A percentile compares a stretch with the other conserved stretches of the same genome.
Evolutionary conservation across 2,113 vertebrate species (phyloP).

Genomic region (Chamaetylas fuelleborni): DNA sequence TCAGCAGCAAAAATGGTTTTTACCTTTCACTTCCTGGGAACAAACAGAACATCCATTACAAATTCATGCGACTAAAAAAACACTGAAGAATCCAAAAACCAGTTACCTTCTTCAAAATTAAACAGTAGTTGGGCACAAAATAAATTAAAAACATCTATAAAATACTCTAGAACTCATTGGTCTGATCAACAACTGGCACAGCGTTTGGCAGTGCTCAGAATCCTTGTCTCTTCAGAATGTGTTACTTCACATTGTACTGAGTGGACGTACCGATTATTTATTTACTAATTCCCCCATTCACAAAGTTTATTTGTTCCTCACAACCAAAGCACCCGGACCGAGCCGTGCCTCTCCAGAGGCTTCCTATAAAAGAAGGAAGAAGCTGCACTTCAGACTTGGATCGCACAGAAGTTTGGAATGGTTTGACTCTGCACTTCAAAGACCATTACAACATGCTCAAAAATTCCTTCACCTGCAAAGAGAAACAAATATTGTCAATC

Average conservation of each 20-base stretch:
- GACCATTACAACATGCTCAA: slow-evolving; percentile 72
- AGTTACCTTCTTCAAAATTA: not conserved
- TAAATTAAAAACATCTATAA: not conserved
- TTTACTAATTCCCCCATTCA: not conserved
- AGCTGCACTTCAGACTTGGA: not conserved
- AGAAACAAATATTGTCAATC: slow-evolving; percentile 17
- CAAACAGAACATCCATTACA: not conserved
- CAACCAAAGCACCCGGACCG: not conserved
- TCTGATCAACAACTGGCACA: not conserved
- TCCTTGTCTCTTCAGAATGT: not conserved
- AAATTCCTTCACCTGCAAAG: slow-evolving; percentile 80
- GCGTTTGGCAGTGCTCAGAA: not conserved
- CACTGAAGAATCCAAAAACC: not conserved
- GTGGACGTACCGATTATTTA: not conserved
- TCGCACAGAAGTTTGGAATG: not conserved
- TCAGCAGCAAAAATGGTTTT: not conserved
- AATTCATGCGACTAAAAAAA: not conserved
- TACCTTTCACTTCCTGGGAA: not conserved
- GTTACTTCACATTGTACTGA: not conserved
- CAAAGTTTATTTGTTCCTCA: not conserved
- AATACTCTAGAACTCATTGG: not conserved
- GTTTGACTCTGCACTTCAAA: slow-evolving; percentile 13
- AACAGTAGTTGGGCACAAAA: not conserved
- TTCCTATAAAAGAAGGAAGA: not conserved
- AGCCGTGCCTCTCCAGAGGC: slow-evolving; percentile 21